Conservation (phyloP, 2,113 vertebrate species). For the Pedionomus torquatus region DNA sequence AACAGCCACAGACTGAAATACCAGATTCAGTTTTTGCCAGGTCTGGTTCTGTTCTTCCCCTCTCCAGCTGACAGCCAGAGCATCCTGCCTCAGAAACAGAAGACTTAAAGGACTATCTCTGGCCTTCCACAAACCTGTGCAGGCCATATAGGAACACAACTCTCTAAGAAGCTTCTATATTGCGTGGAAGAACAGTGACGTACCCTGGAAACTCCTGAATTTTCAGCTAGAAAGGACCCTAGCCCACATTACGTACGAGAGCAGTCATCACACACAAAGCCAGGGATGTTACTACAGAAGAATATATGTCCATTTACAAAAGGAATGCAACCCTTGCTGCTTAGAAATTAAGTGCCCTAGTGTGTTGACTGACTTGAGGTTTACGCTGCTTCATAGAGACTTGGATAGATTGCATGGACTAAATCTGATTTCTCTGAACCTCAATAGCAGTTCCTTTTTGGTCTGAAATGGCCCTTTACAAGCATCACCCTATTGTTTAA, state of each 20-base stretch:
- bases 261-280: background rate
- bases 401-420: background rate
- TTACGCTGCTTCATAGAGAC: background rate
- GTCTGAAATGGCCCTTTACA: background rate
- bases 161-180: background rate
- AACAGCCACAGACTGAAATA: background rate
- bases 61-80: background rate
- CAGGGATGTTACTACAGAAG: background rate
- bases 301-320: background rate
- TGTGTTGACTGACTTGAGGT: background rate
- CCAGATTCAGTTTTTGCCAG: background rate
- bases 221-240: background rate
- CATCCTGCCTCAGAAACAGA: background rate
- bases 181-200: background rate
- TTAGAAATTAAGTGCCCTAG: background rate
- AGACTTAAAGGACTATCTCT: background rate
- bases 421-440: background rate
- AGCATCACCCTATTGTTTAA: background rate
- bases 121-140: fast-evolving
- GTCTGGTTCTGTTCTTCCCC: background rate
- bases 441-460: background rate
- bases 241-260: background rate
- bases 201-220: background rate
- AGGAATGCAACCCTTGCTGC: background rate
- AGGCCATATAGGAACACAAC: background rate